Evolutionary conservation across 1,140 invertebrate species (phyloP).

Genomic region (Aethina tumida): DNA sequence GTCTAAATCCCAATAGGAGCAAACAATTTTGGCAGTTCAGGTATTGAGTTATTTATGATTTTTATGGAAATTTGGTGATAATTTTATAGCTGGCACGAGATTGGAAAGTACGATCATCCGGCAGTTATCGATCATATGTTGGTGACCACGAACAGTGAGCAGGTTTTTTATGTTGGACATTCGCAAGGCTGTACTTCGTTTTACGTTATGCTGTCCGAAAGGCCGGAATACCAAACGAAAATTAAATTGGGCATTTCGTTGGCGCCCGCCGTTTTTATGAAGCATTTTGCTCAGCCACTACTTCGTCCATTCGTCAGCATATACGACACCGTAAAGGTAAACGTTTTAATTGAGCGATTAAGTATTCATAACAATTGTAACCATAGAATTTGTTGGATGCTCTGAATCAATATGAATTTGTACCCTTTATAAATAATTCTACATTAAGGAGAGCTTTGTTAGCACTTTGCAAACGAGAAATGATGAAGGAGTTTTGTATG

Average conservation of each 20-base stretch:
- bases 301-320: not conserved
- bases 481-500: slow-evolving; percentile 3
- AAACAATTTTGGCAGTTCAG: slow-evolving; percentile 43
- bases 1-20: slow-evolving; percentile 39
- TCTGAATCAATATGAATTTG: too few relatives aligned
- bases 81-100: slow-evolving; percentile 57
- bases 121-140: slow-evolving; percentile 49
- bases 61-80: too few relatives aligned
- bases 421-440: too few relatives aligned
- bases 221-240: slow-evolving; percentile 44
- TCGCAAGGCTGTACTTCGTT: slow-evolving; percentile 47
- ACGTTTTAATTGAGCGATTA: slow-evolving; percentile 3
- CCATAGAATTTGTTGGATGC: too few relatives aligned
- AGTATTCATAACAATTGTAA: slow-evolving; percentile 6
- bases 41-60: too few relatives aligned
- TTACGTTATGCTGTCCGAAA: slow-evolving; percentile 41
- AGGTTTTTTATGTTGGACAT: slow-evolving; percentile 47
- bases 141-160: slow-evolving; percentile 35
- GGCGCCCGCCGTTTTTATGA: slow-evolving; percentile 44
- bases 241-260: slow-evolving; percentile 43
- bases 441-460: too few relatives aligned
- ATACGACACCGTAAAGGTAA: slow-evolving; percentile 2
- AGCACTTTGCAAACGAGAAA: not conserved
- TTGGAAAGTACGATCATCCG: slow-evolving; percentile 51
- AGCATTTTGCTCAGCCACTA: slow-evolving; percentile 3